These are phyloP conservation scores for Uromys caudimaculatus DNA, from an alignment of 2,797 vertebrate genomes.

Conservation along the genomic window DNA sequence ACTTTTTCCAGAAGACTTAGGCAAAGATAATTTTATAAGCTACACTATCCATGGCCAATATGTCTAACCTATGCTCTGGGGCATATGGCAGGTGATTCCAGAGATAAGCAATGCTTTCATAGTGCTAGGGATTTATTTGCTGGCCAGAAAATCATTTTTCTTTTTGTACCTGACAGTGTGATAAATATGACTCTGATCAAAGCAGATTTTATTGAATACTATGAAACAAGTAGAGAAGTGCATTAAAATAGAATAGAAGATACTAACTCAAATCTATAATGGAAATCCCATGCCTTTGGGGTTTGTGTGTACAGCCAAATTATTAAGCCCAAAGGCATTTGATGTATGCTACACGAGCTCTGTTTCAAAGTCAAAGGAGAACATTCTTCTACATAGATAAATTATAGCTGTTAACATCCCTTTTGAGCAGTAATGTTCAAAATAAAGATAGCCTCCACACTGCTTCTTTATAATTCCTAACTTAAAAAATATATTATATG, in stretches of 20 bases:
- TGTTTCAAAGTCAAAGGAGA: not conserved
- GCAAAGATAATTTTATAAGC: constrained; percentile 18
- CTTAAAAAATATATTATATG: not conserved
- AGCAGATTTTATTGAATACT: not conserved
- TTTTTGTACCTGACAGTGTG: not conserved
- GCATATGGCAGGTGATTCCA: not conserved
- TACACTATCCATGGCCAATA: not conserved
- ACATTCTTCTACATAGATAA: constrained; percentile 4
- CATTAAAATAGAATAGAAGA: not conserved
- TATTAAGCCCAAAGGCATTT: not conserved
- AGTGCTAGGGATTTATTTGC: constrained; percentile 30
- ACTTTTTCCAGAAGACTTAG: not conserved
- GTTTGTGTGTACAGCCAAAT: not conserved
- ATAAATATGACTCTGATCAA: not conserved
- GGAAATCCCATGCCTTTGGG: not conserved
- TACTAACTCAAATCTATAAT: not conserved
- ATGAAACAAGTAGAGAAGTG: not conserved
- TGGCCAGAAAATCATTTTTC: not conserved
- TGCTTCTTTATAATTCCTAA: not conserved
- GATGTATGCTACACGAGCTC: not conserved
- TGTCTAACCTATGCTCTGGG: not conserved
- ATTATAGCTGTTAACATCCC: not conserved
- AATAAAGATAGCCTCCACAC: not conserved
- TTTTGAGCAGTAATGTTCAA: not conserved
- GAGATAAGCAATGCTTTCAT: constrained; percentile 3